Base-by-base conservation (phyloP, 1,140 invertebrate genomes). In the Cepaea nemoralis region DNA sequence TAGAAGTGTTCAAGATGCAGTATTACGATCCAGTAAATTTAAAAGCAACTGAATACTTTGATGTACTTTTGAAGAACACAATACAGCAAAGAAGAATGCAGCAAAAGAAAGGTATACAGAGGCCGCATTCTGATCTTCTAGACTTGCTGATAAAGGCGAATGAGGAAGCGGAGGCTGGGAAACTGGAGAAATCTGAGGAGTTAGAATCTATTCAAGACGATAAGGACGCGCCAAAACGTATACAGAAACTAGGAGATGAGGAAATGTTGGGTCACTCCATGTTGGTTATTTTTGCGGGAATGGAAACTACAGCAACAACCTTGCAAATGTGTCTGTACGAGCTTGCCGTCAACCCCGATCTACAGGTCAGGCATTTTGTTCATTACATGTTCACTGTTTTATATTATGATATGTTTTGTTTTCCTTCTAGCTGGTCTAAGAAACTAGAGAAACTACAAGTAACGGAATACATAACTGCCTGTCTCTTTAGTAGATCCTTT, bases 281-380 rank as follows among this genome's bases (percentile, higher is more conserved):
- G 70, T n/a, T 73, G 39, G 70, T 73, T n/a, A 73, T 73, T 3
- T 73, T 73, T 73, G 70, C 70, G 5, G 70, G 70, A 12, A 35
- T 73, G 39, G 70, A 73, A n/a, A 73, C 70, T 19, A 73, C 70
- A 42, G 70, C 70, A 1, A 40, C 37, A 10, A 40, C 70, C 2
- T 39, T 73, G 35, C 70, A 73, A n/a, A 73, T 73, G 70, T 73
- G 70, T 40, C 39, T 73, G 39, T 73, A 40, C 27, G 70, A 73
- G 27, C 70, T 73, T 35, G 70, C 70, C 27, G 39, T 10, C 22
- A 35, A 73, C 27, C 70, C 33, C 1, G 37, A 73, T 27, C 22
- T 73, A 12, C 70, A 73, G 70, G 70, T 73, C 24, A 73, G n/a
- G 66, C 19, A 55, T 55, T 55, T 8, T 14, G 50, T 5, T 24